These are phyloP conservation scores for Ptyas mucosa DNA, from an alignment of 2,113 vertebrate species.

Conservation along the genomic window DNA sequence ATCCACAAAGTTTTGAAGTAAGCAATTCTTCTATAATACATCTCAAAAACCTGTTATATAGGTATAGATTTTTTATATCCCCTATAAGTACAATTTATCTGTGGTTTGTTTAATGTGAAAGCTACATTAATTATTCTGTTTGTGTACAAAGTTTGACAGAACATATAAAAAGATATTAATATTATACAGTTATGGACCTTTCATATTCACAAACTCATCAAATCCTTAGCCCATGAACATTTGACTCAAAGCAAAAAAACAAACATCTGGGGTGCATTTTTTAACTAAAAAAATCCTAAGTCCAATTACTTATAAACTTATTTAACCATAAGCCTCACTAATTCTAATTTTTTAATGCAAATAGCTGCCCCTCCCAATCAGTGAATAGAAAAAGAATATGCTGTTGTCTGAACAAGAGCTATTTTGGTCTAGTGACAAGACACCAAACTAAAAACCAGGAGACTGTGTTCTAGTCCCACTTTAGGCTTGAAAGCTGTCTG, in stretches of 20 bases:
- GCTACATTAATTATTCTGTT: neutral
- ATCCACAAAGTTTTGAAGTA: constrained; percentile 79
- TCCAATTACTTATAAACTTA: neutral
- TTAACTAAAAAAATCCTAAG: neutral
- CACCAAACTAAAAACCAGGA: neutral
- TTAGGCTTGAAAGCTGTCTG: neutral
- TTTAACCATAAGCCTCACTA: neutral
- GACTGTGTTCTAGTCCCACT: neutral
- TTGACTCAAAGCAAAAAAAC: neutral
- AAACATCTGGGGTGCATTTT: neutral
- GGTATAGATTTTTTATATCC: neutral
- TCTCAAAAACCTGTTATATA: neutral
- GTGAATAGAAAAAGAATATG: neutral
- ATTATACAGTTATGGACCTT: neutral
- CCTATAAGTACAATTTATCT: neutral
- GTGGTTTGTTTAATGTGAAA: neutral
- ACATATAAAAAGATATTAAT: neutral
- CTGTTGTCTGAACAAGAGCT: neutral
- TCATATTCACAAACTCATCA: neutral
- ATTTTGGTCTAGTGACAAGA: neutral
- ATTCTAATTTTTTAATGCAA: neutral
- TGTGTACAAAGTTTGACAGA: neutral
- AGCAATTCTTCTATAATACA: constrained; percentile 40
- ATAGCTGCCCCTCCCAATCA: neutral
- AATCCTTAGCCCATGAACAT: neutral